Evolutionary conservation across 2,888 invertebrate species (phyloP).

Genomic region (Allacma fusca): DNA sequence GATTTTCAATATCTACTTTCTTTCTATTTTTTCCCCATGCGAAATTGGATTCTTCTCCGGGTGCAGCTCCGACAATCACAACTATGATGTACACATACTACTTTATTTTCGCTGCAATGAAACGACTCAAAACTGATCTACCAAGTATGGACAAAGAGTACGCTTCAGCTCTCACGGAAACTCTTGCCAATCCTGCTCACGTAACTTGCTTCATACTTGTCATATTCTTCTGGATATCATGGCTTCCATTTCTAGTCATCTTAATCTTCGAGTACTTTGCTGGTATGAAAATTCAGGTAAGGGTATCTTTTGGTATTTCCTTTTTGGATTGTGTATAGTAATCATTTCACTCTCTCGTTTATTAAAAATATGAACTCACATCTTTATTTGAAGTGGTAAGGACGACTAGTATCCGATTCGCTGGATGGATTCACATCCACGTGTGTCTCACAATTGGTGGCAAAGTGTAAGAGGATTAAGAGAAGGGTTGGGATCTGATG

Average conservation of each 20-base stretch:
- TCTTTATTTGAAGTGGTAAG: too few species aligned
- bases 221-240: slow-evolving; percentile 88
- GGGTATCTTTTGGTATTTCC: too few species aligned
- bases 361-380: too few species aligned
- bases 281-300: slow-evolving; percentile 60
- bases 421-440: too few species aligned
- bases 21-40: too few species aligned
- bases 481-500: too few species aligned
- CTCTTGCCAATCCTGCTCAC: slow-evolving; percentile 92
- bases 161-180: slow-evolving; percentile 88
- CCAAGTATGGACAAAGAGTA: slow-evolving; percentile 93
- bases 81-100: slow-evolving; percentile 93
- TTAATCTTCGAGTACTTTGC: slow-evolving; percentile 74
- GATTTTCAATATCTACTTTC: too few species aligned
- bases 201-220: slow-evolving; percentile 94
- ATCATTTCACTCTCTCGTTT: too few species aligned
- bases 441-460: too few species aligned
- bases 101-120: slow-evolving; percentile 93
- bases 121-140: slow-evolving; percentile 81
- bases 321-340: too few species aligned
- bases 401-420: too few species aligned
- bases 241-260: slow-evolving; percentile 89
- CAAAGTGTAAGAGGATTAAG: too few species aligned
- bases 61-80: slow-evolving; percentile 79
- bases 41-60: neutral